A percentile compares a stretch with the other conserved stretches of the same genome.
Conservation (phyloP, 2,797 vertebrate genomes). For the Bovichtus variegatus region DNA sequence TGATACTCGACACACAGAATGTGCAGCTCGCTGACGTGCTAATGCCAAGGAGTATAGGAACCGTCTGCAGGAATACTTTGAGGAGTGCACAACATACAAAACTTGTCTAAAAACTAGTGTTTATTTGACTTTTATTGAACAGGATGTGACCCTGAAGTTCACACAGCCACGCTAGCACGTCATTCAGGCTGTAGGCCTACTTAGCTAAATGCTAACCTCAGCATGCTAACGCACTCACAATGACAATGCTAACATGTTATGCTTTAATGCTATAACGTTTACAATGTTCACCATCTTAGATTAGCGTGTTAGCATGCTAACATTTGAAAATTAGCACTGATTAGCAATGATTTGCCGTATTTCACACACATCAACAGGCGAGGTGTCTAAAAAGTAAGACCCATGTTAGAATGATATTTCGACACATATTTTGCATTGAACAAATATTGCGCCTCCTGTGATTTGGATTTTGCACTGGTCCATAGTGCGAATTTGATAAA, state of each 20-base stretch:
- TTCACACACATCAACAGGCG: too few relatives aligned
- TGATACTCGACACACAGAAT: slow-evolving; percentile 35
- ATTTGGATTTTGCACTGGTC: too few relatives aligned
- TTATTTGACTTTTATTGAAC: background rate
- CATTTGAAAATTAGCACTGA: background rate
- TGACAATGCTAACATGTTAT: background rate
- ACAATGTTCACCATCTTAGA: background rate
- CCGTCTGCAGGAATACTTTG: background rate
- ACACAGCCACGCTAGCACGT: background rate
- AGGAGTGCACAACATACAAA: background rate
- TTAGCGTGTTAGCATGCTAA: background rate
- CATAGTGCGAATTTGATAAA: too few relatives aligned
- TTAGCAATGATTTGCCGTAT: too few relatives aligned
- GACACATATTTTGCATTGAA: too few relatives aligned
- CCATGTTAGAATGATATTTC: too few relatives aligned
- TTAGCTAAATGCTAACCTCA: background rate
- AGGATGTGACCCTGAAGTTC: background rate
- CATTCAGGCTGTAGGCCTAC: background rate
- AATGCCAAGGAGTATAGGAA: background rate
- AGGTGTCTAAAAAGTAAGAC: too few relatives aligned
- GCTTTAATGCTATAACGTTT: too few relatives aligned
- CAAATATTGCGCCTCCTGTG: too few relatives aligned
- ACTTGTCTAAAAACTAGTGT: background rate
- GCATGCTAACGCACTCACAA: background rate
- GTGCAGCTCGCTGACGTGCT: slow-evolving; percentile 1